Conservation (phyloP, 2,888 invertebrate species). For the Desoria tigrina region DNA sequence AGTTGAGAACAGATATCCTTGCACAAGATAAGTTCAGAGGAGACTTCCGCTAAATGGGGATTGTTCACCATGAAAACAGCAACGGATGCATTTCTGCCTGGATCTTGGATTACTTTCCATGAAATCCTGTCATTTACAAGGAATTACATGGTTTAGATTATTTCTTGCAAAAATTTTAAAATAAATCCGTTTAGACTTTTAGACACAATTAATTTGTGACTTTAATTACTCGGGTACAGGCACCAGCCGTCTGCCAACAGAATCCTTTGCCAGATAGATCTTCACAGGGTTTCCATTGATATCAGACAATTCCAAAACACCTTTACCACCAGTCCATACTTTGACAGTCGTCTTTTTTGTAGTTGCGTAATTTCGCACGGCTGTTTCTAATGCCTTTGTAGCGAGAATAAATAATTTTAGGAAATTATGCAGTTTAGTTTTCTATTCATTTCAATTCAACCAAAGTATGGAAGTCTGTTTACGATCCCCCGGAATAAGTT, state of each 20-base stretch:
- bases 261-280: constrained; percentile 57
- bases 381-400: constrained; percentile 58
- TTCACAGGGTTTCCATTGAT: constrained; percentile 54
- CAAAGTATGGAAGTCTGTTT: too few species aligned
- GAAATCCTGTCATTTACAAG: constrained; percentile 29
- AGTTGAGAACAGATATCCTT: constrained; percentile 58
- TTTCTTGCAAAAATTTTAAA: too few species aligned
- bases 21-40: constrained; percentile 59
- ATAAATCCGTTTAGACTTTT: too few species aligned
- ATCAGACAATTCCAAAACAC: constrained; percentile 62
- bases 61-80: constrained; percentile 68
- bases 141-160: constrained; percentile 54
- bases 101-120: constrained; percentile 65
- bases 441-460: background rate
- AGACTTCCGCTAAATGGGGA: constrained; percentile 58
- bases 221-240: constrained; percentile 44
- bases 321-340: constrained; percentile 64
- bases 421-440: constrained; percentile 1
- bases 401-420: background rate
- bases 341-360: constrained; percentile 56
- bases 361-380: constrained; percentile 59
- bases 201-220: background rate
- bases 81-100: constrained; percentile 60
- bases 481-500: too few species aligned
- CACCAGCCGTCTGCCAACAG: constrained; percentile 17